Conservation (phyloP, 2,113 vertebrate genomes). For the Lipotes vexillifer region DNA sequence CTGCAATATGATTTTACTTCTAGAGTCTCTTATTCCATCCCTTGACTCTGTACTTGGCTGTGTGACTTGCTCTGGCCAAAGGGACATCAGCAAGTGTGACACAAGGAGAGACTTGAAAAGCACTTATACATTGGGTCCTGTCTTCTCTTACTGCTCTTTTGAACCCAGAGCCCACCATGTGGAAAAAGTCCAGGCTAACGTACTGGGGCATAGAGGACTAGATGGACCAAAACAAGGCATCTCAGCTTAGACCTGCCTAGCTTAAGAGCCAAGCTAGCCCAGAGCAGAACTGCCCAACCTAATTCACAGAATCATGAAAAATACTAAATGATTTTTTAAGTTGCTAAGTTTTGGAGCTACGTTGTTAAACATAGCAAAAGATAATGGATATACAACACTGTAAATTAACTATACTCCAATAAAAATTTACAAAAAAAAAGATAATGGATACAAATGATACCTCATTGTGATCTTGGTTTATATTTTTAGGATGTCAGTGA, state of each 20-base stretch:
- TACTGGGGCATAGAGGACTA: neutral
- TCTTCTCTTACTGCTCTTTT: neutral
- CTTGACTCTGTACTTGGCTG: neutral
- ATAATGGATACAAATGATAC: neutral
- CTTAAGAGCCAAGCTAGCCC: neutral
- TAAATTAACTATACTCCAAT: neutral
- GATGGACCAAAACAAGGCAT: neutral
- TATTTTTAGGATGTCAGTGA: neutral
- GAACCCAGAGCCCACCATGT: neutral
- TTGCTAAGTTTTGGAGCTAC: neutral
- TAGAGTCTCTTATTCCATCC: neutral
- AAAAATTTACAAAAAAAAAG: neutral
- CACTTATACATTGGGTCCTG: neutral
- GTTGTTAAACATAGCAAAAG: neutral
- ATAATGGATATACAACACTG: neutral
- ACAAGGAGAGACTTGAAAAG: neutral
- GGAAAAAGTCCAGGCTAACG: neutral
- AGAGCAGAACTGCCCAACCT: neutral
- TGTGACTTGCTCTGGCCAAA: neutral
- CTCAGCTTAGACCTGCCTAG: neutral
- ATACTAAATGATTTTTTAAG: neutral
- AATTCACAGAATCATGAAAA: neutral
- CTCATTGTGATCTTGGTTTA: neutral
- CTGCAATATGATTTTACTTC: constrained; percentile 1
- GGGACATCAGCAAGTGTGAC: neutral